Base-by-base conservation (phyloP, 2,888 invertebrate genomes). In the Panorpa germanica region DNA sequence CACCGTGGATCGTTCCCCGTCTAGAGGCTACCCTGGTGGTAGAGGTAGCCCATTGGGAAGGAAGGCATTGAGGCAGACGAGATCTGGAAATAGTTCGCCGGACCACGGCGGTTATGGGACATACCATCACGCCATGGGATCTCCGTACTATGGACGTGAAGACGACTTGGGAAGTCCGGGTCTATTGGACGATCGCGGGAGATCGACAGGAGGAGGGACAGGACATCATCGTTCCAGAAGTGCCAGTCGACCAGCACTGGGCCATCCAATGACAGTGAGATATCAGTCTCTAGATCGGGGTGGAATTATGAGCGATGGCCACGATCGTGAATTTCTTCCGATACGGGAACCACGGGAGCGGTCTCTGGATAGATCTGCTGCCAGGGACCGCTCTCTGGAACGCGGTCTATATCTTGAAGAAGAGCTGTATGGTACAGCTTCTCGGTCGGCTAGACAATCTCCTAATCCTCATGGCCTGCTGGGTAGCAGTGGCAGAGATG, bases 1-100 rank as follows among this genome's bases (percentile, higher is more conserved):
- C 52, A 82, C 81, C 54, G 82, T 82, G 56, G 83, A 85, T 70
- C 74, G 82, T 54, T 80, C 81, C 57, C 83, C 83, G 54, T 78
- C 81, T 48, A 68, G 82, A 52, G 70, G 67, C 54, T 80, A 81
- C 61, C 64, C 65, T 39, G 71, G 74, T 55, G 57, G 58, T 43
- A 59, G 65, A 46, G 59, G 59, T 44, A 59, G 61, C 52, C 62
- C 64, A 43, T 45, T 61, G 49, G 60, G 62, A 52, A 58, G 59
- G 37, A 52, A 52, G 42, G 32, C 15, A 31, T 29, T 34, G 24
- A 25, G 29, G 34, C 28, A 28, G 25, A 32, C 10, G 26, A 32
- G 19, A 29, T 35, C 13, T 31, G n/a, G n/a, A n/a, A n/a, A n/a
- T n/a, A n/a, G n/a, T n/a, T n/a, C n/a, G n/a, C 67, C 67, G 34